These are phyloP conservation scores for Hipposideros larvatus DNA, from an alignment of 2,797 vertebrate genomes.

Conservation along the genomic window DNA sequence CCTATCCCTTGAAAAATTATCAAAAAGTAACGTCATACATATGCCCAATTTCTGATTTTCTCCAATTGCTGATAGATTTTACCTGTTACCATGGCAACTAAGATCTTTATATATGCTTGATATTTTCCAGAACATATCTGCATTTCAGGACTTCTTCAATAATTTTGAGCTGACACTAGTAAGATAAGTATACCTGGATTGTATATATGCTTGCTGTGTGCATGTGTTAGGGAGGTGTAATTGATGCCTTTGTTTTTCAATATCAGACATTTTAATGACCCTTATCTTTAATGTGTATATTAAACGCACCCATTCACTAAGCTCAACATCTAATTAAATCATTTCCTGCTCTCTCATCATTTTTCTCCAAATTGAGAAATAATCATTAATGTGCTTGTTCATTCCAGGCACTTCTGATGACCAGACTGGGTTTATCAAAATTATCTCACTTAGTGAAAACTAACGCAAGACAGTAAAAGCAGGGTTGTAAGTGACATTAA, in stretches of 20 bases:
- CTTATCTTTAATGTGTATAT: neutral
- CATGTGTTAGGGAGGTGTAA: too few relatives aligned
- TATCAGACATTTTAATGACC: neutral
- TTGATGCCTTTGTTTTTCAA: neutral
- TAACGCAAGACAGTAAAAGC: neutral
- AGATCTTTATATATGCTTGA: slow-evolving; percentile 31
- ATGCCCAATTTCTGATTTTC: neutral
- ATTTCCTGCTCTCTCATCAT: too few relatives aligned
- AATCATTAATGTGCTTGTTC: neutral
- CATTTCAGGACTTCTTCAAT: neutral
- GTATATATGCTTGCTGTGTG: neutral
- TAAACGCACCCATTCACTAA: neutral
- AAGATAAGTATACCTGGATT: neutral
- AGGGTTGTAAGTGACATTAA: neutral
- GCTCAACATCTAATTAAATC: neutral
- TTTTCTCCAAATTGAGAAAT: neutral
- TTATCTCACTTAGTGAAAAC: neutral
- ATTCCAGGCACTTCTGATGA: neutral
- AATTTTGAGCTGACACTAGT: neutral
- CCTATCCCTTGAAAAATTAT: neutral
- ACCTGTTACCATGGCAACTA: slow-evolving; percentile 45
- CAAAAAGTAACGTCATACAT: neutral
- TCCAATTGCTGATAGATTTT: neutral
- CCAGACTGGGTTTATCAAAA: neutral
- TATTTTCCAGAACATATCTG: neutral